Percentiles rank a stretch among this genome's conserved stretches.
Evolutionary conservation across 2,113 vertebrate species (phyloP).

Genomic region (Nerophis ophidion): DNA sequence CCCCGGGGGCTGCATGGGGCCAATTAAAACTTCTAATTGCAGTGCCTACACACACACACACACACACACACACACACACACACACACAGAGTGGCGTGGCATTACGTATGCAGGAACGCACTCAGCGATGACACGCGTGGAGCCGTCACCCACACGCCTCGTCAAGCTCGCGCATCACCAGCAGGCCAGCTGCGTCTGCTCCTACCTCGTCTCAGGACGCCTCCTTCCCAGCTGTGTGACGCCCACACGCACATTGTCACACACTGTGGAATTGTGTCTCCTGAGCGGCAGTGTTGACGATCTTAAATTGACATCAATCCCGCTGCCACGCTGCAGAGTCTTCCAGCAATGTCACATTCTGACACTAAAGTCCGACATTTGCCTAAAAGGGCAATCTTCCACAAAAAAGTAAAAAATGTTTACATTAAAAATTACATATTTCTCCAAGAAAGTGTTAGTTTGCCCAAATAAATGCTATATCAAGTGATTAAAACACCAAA

Average conservation of each 20-base stretch:
- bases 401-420: too few relatives aligned
- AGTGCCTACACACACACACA: not conserved
- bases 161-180: slow-evolving; percentile 6
- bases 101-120: slow-evolving; percentile 23
- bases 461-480: not conserved
- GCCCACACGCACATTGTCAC: slow-evolving; percentile 25
- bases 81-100: not conserved
- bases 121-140: slow-evolving; percentile 24
- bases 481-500: too few relatives aligned
- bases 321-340: not conserved
- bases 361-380: too few relatives aligned
- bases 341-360: too few relatives aligned
- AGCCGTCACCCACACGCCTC: slow-evolving; percentile 22
- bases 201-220: slow-evolving; percentile 33
- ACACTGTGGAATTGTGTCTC: not conserved
- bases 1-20: not conserved
- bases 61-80: slow-evolving; percentile 8
- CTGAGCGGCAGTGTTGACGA: not conserved
- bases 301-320: not conserved
- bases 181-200: slow-evolving; percentile 34
- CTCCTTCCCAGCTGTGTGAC: slow-evolving; percentile 36
- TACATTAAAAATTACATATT: not conserved
- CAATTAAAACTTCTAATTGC: not conserved
- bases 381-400: too few relatives aligned
- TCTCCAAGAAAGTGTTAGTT: not conserved